Base-by-base conservation (phyloP, 2,113 vertebrate genomes). In the Hippopotamus amphibius region DNA sequence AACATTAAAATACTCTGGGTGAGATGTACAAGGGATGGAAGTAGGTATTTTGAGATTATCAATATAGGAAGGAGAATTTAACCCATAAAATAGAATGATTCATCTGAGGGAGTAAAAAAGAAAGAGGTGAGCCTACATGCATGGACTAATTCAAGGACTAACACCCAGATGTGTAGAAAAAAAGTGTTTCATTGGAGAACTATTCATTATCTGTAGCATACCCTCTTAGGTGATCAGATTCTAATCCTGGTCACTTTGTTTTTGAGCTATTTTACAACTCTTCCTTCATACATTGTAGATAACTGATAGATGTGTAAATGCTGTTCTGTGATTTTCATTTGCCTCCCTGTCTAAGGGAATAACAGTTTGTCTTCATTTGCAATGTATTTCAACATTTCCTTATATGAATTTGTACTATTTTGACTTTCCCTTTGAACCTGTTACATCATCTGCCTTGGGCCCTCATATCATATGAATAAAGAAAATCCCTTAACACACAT, bases 351-450 rank as follows among this genome's bases (percentile, higher is more conserved):
- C 6, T 82, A 74, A 80, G 66, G 65, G 61, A 71, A 43, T 43
- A 72, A 3, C 13, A 61, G 1, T 59, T 89, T 53, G 1, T 53
- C 16, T 68, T 65, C 8, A 88, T 43, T 90, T 93, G 22, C 5
- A 50, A 65, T 55, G 77, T 41, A 77, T 65, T 6, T 66, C 48
- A 68, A 53, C 21, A 50, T 46, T 46, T 3, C 3, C 46, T 76
- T 57, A 79, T 55, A 74, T 80, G 50, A 88, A 80, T 46, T 85
- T 92, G 30, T 80, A 15, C 81, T 76, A 22, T 80, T 94, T 93
- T 72, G 48, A 48, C 7, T 66, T 97, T 88, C 26, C 24, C 30
- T 84, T 72, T 93, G 63, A 80, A 63, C 15, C 41, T 83, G 13
- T 97, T 81, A 46, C 33, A 57, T 88, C 37, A 65, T 92, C 9